These are phyloP conservation scores for Phthorimaea operculella DNA, from an alignment of 1,140 invertebrate species.

Conservation along the genomic window DNA sequence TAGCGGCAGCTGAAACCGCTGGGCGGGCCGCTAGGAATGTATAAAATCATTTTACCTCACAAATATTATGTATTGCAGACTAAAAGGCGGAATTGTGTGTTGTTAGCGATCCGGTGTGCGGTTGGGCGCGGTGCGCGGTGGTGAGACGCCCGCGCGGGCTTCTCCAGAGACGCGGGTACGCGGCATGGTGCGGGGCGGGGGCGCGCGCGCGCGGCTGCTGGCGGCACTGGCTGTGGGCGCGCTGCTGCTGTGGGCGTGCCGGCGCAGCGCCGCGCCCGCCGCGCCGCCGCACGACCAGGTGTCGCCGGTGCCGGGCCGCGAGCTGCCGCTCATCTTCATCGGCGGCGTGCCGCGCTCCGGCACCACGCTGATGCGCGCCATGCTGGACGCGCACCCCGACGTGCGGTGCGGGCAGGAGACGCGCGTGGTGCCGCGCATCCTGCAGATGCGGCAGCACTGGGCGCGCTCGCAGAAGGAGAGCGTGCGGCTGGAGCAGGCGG, in stretches of 20 bases:
- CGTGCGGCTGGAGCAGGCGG: slow-evolving; percentile 90
- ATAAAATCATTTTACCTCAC: too few relatives aligned
- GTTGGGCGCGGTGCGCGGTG: neutral
- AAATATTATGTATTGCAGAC: too few relatives aligned
- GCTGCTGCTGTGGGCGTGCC: slow-evolving; percentile 35
- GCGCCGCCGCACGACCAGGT: slow-evolving; percentile 13
- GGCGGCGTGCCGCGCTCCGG: slow-evolving; percentile 97
- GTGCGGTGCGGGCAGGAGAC: slow-evolving; percentile 98
- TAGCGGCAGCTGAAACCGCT: too few relatives aligned
- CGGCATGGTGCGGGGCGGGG: neutral
- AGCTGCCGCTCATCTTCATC: slow-evolving; percentile 96
- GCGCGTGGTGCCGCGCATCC: slow-evolving; percentile 92
- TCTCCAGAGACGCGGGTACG: neutral
- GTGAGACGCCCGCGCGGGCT: neutral
- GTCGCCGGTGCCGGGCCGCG: slow-evolving; percentile 63
- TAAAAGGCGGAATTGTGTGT: neutral
- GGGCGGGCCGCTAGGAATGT: too few relatives aligned
- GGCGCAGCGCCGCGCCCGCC: slow-evolving; percentile 14
- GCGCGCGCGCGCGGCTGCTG: slow-evolving; percentile 27
- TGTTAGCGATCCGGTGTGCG: neutral
- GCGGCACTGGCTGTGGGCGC: slow-evolving; percentile 33
- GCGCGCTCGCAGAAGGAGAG: slow-evolving; percentile 91
- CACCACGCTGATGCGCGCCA: slow-evolving; percentile 96
- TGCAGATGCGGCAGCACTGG: slow-evolving; percentile 94
- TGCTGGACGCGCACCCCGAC: slow-evolving; percentile 98